A percentile compares a stretch with the other conserved stretches of the same genome.
Evolutionary conservation across 2,888 invertebrate genomes (phyloP).

Genomic region (Harpalus rufipes): DNA sequence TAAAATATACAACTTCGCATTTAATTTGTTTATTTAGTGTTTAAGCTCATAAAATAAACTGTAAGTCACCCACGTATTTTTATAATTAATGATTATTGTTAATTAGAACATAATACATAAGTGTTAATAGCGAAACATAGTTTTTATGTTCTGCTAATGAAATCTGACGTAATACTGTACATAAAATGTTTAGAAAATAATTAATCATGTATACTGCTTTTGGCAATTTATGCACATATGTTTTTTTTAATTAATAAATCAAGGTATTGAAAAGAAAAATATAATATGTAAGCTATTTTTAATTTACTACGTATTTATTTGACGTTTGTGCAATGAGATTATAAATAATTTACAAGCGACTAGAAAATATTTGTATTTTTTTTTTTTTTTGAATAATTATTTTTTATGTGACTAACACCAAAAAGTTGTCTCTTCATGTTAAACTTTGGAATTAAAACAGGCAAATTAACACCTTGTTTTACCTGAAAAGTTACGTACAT

Average conservation of each 20-base stretch:
- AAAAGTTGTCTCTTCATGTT: too few relatives aligned
- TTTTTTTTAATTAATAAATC: conserved; percentile 10
- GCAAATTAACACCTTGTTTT: too few relatives aligned
- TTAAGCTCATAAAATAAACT: neutral
- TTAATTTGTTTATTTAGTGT: neutral
- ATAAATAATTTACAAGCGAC: neutral
- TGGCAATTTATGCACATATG: neutral
- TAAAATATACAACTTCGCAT: neutral
- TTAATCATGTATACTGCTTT: conserved; percentile 8
- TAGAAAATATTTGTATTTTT: too few relatives aligned
- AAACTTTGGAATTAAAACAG: too few relatives aligned
- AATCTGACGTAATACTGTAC: neutral
- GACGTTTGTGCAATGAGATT: neutral
- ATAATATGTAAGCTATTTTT: neutral
- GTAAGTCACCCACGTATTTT: neutral
- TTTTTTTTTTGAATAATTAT: too few relatives aligned
- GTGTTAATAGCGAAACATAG: conserved; percentile 2
- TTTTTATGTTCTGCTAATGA: conserved; percentile 4
- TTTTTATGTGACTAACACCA: too few relatives aligned
- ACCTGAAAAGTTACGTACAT: too few relatives aligned
- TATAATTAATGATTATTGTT: conserved; percentile 25
- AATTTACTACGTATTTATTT: conserved; percentile 22
- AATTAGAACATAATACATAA: conserved; percentile 12
- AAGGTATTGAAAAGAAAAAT: neutral
- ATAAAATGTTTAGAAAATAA: conserved; percentile 12